Evolutionary conservation across 2,113 vertebrate species (phyloP).

Genomic region (Tragulus kanchil): DNA sequence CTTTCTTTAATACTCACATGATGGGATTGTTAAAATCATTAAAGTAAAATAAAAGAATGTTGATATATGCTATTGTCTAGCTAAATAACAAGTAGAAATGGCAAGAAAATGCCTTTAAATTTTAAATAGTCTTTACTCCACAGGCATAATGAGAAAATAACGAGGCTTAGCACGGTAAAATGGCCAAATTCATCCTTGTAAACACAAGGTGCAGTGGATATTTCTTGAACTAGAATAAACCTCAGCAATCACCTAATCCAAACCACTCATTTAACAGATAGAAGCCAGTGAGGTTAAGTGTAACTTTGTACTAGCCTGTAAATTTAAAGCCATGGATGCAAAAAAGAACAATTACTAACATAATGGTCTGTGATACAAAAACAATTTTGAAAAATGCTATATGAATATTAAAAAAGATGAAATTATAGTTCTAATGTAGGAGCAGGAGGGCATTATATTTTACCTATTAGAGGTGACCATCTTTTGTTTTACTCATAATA

Average conservation of each 20-base stretch:
- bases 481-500: background rate
- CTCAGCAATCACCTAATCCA: background rate
- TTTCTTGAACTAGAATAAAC: conserved; percentile 23
- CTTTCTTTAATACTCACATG: conserved; percentile 46
- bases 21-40: conserved; percentile 63
- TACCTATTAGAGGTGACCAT: background rate
- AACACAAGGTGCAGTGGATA: background rate
- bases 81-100: conserved; percentile 43
- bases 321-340: conserved; percentile 27
- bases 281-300: background rate
- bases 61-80: background rate
- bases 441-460: background rate
- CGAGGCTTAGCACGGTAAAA: background rate
- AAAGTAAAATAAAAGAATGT: conserved; percentile 37
- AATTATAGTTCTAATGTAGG: background rate
- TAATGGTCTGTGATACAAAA: background rate
- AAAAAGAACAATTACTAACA: conserved; percentile 9
- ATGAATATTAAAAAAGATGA: background rate
- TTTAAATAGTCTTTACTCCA: conserved; percentile 58
- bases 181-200: conserved; percentile 11
- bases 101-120: conserved; percentile 32
- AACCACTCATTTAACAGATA: conserved; percentile 51
- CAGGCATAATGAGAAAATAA: conserved; percentile 56
- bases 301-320: background rate
- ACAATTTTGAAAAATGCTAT: conserved; percentile 4